These are phyloP conservation scores for Macrostomum lignano DNA, from an alignment of 1,140 invertebrate genomes.

Conservation along the genomic window DNA sequence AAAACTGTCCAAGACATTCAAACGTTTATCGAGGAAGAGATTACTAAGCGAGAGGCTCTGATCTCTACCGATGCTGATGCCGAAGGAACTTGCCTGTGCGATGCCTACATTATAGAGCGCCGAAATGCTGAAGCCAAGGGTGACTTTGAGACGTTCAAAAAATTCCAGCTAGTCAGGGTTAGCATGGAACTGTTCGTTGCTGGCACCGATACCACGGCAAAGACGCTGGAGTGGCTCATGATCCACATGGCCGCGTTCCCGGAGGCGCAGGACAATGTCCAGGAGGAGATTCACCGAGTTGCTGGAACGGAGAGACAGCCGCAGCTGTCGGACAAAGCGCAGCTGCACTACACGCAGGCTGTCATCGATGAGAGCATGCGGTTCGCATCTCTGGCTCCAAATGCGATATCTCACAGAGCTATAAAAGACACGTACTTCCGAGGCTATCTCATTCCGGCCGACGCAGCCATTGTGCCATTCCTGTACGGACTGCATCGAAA, in stretches of 20 bases:
- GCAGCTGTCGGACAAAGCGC: constrained; percentile 6
- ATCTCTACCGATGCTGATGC: too few relatives aligned
- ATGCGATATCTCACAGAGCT: background rate
- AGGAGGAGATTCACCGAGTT: constrained; percentile 46
- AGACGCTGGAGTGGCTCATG: constrained; percentile 54
- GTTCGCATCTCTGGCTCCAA: background rate
- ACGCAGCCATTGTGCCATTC: constrained; percentile 22
- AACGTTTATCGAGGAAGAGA: too few relatives aligned
- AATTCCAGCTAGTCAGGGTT: constrained; percentile 13
- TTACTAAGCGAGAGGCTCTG: too few relatives aligned
- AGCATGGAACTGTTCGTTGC: constrained; percentile 49
- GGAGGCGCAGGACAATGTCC: constrained; percentile 42
- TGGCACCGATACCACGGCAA: constrained; percentile 54
- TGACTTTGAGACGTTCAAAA: too few relatives aligned
- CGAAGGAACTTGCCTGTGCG: too few relatives aligned
- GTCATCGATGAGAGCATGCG: constrained; percentile 10
- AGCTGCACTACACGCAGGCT: constrained; percentile 9
- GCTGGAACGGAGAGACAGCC: constrained; percentile 23
- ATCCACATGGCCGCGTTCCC: constrained; percentile 46
- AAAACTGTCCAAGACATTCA: too few relatives aligned
- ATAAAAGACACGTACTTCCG: background rate
- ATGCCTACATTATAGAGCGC: too few relatives aligned
- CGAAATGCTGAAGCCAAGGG: too few relatives aligned
- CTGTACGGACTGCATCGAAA: constrained; percentile 29
- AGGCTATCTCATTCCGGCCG: constrained; percentile 16